Conservation (phyloP, 2,797 vertebrate genomes). For the Coendou prehensilis region DNA sequence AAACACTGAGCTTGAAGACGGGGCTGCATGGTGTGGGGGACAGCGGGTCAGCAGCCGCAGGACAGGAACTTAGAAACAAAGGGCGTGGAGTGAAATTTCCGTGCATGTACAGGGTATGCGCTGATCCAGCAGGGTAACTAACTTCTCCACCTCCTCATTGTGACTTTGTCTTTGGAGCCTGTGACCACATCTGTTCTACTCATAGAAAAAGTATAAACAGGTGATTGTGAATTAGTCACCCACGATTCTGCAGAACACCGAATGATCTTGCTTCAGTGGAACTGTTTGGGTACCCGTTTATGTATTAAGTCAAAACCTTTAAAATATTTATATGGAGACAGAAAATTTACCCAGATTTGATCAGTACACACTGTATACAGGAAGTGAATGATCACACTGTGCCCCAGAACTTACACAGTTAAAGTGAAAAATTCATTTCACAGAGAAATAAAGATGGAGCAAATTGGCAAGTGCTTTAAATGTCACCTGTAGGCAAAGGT, state of each 20-base stretch:
- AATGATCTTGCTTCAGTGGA: background rate
- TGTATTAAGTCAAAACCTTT: background rate
- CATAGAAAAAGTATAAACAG: background rate
- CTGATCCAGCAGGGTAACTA: background rate
- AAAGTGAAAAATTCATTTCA: background rate
- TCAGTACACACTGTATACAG: background rate
- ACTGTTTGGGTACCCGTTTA: background rate
- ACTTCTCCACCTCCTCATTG: background rate
- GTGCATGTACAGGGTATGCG: fast-evolving
- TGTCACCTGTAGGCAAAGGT: background rate
- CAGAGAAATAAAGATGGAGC: fast-evolving
- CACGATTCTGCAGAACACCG: background rate
- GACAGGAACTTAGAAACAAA: background rate
- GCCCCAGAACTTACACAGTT: background rate
- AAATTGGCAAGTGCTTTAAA: background rate
- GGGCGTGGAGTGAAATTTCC: too few relatives aligned
- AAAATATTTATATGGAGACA: background rate
- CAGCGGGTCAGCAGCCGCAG: too few relatives aligned
- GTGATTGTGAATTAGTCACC: background rate
- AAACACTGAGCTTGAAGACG: background rate
- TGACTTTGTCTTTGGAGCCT: background rate
- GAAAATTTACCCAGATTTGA: background rate
- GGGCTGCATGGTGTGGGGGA: background rate
- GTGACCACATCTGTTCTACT: background rate
- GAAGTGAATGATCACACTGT: background rate